phyloP scores from a whole-genome alignment of 2,888 invertebrate genomes.

The Dolichomitus sp. region DNA sequence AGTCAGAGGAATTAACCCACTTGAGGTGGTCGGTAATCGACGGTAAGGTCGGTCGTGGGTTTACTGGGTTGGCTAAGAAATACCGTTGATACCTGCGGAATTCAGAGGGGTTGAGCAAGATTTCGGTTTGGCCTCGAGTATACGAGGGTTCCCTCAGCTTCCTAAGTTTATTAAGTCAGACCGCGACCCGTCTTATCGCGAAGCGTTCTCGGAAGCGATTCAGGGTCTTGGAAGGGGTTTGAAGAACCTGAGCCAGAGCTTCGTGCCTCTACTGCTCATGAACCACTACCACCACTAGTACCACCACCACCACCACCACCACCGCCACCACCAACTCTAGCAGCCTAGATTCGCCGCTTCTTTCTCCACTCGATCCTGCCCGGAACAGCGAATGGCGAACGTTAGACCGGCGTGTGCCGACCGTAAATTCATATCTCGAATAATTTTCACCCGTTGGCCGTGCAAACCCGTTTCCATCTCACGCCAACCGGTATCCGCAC shows the following conservation, averaged over 20 bases:
- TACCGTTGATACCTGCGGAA: constrained; percentile 46
- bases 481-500: constrained; percentile 63
- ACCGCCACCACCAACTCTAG: not conserved
- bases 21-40: constrained; percentile 43
- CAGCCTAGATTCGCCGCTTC: constrained; percentile 43
- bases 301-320: constrained; percentile 16
- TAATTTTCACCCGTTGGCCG: constrained; percentile 82
- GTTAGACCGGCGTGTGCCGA: constrained; percentile 71
- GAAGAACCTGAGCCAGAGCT: constrained; percentile 46
- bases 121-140: constrained; percentile 48
- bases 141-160: constrained; percentile 69
- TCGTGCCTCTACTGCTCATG: constrained; percentile 36
- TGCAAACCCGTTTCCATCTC: constrained; percentile 72
- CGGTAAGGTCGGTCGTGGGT: constrained; percentile 34
- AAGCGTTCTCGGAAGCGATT: constrained; percentile 29
- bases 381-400: constrained; percentile 57
- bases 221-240: constrained; percentile 1
- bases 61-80: constrained; percentile 29
- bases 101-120: constrained; percentile 38
- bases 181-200: constrained; percentile 78
- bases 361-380: constrained; percentile 57
- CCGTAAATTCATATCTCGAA: constrained; percentile 85
- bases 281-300: constrained; percentile 18
- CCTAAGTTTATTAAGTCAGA: constrained; percentile 81
- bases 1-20: constrained; percentile 7